A percentile compares a stretch with the other conserved stretches of the same genome.
These are phyloP conservation scores for Meganola albula DNA, from an alignment of 2,888 invertebrate genomes.

Conservation along the genomic window DNA sequence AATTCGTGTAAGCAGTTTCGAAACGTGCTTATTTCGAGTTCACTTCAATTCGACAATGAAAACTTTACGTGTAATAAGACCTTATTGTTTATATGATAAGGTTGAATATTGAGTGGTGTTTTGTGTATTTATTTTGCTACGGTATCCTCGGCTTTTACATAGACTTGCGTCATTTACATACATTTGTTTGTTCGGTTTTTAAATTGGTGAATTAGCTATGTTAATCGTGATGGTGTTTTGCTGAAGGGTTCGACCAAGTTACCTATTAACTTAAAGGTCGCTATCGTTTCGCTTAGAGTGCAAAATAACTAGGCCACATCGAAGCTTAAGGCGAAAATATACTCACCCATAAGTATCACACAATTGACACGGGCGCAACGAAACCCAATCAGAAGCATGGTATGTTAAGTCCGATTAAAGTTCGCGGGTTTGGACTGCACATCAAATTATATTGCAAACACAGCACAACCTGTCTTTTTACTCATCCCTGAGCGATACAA, in stretches of 20 bases:
- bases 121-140: slow-evolving; percentile 33
- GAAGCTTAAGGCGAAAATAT: too few species aligned
- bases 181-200: slow-evolving; percentile 76
- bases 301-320: too few species aligned
- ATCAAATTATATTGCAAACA: too few species aligned
- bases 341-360: too few species aligned
- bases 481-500: too few species aligned
- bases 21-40: slow-evolving; percentile 74
- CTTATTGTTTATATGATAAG: slow-evolving; percentile 35
- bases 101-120: slow-evolving; percentile 29
- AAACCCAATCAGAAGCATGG: too few species aligned
- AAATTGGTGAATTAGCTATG: slow-evolving; percentile 73
- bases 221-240: slow-evolving; percentile 61
- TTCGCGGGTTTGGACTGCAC: too few species aligned
- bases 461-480: too few species aligned
- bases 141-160: slow-evolving; percentile 70
- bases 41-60: slow-evolving; percentile 54
- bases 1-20: slow-evolving; percentile 78
- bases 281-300: too few species aligned
- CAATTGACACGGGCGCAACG: too few species aligned
- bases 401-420: too few species aligned
- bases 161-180: slow-evolving; percentile 74
- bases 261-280: too few species aligned
- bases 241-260: slow-evolving; percentile 43
- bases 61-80: slow-evolving; percentile 23